Percentiles rank a stretch among this genome's conserved stretches.
Evolutionary conservation across 2,797 vertebrate species (phyloP).

Genomic region (Xiphorhynchus erythropygius): DNA sequence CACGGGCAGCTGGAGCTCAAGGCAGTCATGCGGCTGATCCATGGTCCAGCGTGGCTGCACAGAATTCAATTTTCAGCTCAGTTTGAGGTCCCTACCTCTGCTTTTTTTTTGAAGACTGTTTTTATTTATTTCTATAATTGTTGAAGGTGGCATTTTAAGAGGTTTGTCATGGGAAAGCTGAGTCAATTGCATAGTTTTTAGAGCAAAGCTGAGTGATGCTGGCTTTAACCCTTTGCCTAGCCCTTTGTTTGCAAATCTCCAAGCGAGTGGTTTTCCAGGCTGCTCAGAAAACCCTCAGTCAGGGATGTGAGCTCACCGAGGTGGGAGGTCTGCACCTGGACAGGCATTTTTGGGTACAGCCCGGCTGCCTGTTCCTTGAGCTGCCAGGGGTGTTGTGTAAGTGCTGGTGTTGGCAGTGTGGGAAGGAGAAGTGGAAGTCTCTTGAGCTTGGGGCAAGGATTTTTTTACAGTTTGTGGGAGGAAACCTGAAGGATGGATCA

Average conservation of each 20-base stretch:
- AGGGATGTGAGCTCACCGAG: accelerated
- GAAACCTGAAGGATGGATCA: neutral
- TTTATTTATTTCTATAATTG: neutral
- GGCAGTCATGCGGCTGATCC: neutral
- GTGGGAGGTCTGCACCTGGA: accelerated
- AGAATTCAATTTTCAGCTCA: neutral
- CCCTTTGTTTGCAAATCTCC: neutral
- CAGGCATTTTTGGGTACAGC: accelerated
- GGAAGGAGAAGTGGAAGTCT: neutral
- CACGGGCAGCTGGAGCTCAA: accelerated
- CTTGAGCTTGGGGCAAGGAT: neutral
- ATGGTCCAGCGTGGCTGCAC: neutral
- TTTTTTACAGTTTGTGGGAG: neutral
- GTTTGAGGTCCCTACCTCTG: neutral
- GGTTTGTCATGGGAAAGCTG: neutral
- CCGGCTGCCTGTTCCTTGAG: accelerated
- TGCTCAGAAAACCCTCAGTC: neutral
- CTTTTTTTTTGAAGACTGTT: neutral
- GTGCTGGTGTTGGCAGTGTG: accelerated
- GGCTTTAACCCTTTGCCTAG: neutral
- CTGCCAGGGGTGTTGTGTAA: neutral
- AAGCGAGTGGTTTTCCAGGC: neutral
- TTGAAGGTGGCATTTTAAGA: neutral
- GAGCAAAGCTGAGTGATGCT: neutral
- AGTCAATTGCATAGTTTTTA: accelerated